Conservation (phyloP, 1,140 invertebrate species). For the Hirudo medicinalis region DNA sequence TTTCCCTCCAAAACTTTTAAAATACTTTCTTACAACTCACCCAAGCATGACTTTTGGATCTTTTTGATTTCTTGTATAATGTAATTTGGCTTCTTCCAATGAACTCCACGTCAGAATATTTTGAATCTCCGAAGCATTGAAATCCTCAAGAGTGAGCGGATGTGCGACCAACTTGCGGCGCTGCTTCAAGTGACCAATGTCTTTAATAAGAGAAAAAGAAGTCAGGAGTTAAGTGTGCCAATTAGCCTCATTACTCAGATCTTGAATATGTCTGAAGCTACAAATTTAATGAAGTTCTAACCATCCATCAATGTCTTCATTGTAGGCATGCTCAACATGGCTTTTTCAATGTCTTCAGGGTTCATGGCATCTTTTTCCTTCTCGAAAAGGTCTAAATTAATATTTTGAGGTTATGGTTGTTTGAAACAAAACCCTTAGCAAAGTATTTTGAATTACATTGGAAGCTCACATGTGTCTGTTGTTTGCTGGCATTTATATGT, state of each 20-base stretch:
- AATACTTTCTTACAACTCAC: neutral
- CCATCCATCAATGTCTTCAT: constrained; percentile 13
- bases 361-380: constrained; percentile 17
- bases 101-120: neutral
- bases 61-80: neutral
- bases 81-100: constrained; percentile 5
- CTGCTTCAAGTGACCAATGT: constrained; percentile 17
- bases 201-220: neutral
- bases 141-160: constrained; percentile 8
- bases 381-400: neutral
- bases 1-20: neutral
- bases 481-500: too few species aligned
- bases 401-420: too few species aligned
- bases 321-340: constrained; percentile 9
- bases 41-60: neutral
- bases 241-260: too few species aligned
- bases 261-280: too few species aligned
- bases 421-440: too few species aligned
- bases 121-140: neutral
- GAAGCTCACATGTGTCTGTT: too few species aligned
- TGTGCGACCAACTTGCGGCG: neutral
- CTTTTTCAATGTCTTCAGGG: constrained; percentile 11
- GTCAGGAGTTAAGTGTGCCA: too few species aligned
- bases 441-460: too few species aligned
- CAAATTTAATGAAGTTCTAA: neutral